Evolutionary conservation across 2,888 invertebrate genomes (phyloP).

Genomic region (Nebria salina): DNA sequence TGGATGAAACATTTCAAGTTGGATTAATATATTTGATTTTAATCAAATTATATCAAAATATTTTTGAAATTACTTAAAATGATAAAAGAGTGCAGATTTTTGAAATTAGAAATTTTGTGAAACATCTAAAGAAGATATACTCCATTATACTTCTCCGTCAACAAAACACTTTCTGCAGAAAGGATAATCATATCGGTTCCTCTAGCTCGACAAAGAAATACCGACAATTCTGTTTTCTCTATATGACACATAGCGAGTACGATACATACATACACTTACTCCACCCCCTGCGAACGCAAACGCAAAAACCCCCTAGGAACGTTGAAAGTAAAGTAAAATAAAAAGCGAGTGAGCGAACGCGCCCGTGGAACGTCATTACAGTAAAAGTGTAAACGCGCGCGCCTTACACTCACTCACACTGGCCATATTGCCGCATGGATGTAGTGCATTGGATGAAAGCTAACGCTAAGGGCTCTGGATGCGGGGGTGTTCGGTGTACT

Average conservation of each 20-base stretch:
- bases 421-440: not conserved
- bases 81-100: too few relatives aligned
- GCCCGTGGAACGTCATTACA: slow-evolving; percentile 36
- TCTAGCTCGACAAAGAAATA: not conserved
- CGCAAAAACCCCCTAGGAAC: not conserved
- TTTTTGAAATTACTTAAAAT: not conserved
- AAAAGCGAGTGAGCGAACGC: slow-evolving; percentile 9
- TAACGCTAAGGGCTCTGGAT: not conserved
- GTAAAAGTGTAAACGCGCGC: slow-evolving; percentile 40
- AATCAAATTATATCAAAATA: too few relatives aligned
- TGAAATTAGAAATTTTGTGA: not conserved
- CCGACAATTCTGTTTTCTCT: slow-evolving; percentile 3
- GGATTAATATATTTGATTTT: too few relatives aligned
- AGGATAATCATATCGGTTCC: not conserved
- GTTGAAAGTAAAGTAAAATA: slow-evolving; percentile 27
- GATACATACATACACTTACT: not conserved
- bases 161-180: not conserved
- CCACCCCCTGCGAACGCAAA: not conserved
- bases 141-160: not conserved
- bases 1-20: too few relatives aligned
- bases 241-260: not conserved
- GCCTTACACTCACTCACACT: not conserved
- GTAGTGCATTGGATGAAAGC: not conserved
- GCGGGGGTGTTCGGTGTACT: not conserved
- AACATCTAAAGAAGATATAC: not conserved